Conservation (phyloP, 2,113 vertebrate species). For the Mola mola region DNA sequence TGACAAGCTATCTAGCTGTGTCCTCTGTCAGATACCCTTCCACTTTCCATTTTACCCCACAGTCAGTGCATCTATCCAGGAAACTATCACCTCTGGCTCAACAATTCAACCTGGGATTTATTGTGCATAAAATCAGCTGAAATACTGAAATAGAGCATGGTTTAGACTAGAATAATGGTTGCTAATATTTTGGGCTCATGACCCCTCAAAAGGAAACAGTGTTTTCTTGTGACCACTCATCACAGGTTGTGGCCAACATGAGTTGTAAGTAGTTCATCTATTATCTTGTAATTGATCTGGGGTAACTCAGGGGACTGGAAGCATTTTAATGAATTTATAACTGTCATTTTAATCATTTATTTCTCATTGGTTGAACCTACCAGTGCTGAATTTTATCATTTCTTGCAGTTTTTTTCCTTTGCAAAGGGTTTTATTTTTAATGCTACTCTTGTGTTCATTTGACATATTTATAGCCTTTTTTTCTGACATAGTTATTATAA, state of each 20-base stretch:
- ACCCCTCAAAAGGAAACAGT: too few relatives aligned
- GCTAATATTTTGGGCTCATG: too few relatives aligned
- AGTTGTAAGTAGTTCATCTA: too few relatives aligned
- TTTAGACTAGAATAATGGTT: too few relatives aligned
- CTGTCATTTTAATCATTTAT: too few relatives aligned
- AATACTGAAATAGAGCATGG: slow-evolving; percentile 2
- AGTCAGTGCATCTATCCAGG: slow-evolving; percentile 65
- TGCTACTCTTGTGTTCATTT: neutral
- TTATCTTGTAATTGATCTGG: too few relatives aligned
- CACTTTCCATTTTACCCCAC: slow-evolving; percentile 36
- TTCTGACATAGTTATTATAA: too few relatives aligned
- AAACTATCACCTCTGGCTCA: slow-evolving; percentile 51
- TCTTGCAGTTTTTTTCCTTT: neutral
- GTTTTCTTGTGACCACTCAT: neutral
- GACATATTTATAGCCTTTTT: neutral
- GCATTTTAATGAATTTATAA: too few relatives aligned
- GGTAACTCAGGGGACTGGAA: too few relatives aligned
- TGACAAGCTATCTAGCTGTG: slow-evolving; percentile 69
- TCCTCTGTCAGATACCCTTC: too few relatives aligned
- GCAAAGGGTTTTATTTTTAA: neutral
- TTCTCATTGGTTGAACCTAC: too few relatives aligned
- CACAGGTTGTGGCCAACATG: neutral
- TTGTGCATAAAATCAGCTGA: slow-evolving; percentile 8
- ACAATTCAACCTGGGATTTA: slow-evolving; percentile 5
- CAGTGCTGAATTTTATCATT: too few relatives aligned